Evolutionary conservation across 2,113 vertebrate species (phyloP).

Genomic region (Eleginops maclovinus): DNA sequence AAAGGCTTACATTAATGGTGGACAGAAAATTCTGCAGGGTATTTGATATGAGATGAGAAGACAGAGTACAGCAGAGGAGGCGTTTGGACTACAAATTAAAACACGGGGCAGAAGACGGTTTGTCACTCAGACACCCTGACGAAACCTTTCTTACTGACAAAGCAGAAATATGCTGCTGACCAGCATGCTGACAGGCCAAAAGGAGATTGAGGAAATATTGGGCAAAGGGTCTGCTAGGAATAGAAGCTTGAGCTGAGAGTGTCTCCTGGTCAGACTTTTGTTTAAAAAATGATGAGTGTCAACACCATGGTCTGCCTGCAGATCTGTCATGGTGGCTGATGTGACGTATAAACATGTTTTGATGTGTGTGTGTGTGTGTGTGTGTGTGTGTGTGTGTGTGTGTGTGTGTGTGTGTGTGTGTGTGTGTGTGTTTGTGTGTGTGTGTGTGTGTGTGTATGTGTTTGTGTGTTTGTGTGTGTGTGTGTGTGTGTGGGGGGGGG

Average conservation of each 20-base stretch:
- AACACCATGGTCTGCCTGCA: conserved; percentile 62
- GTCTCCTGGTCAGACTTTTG: conserved; percentile 19
- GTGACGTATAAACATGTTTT: conserved; percentile 37
- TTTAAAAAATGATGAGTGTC: conserved; percentile 31
- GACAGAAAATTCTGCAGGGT: neutral
- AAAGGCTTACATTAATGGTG: neutral
- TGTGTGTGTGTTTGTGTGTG: conserved; percentile 10
- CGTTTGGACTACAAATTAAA: conserved; percentile 30
- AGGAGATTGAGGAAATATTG: conserved; percentile 55
- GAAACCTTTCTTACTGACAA: conserved; percentile 58
- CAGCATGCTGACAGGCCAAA: conserved; percentile 28
- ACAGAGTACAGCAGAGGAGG: neutral
- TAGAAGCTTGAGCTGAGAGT: conserved; percentile 5
- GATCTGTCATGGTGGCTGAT: conserved; percentile 45
- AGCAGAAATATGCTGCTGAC: conserved; percentile 73
- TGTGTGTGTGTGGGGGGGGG: no score
- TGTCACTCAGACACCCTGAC: conserved; percentile 20
- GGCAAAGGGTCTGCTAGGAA: conserved; percentile 23
- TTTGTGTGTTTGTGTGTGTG: conserved; percentile 12
- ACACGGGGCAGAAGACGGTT: conserved; percentile 4
- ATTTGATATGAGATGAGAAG: conserved; percentile 4
- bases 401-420: conserved; percentile 8
- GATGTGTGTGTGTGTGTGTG: conserved; percentile 8
- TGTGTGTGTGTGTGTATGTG: conserved; percentile 1
- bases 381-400: no score